These are phyloP conservation scores for Stenotaenia linearis DNA, from an alignment of 2,888 invertebrate species.

Conservation along the genomic window DNA sequence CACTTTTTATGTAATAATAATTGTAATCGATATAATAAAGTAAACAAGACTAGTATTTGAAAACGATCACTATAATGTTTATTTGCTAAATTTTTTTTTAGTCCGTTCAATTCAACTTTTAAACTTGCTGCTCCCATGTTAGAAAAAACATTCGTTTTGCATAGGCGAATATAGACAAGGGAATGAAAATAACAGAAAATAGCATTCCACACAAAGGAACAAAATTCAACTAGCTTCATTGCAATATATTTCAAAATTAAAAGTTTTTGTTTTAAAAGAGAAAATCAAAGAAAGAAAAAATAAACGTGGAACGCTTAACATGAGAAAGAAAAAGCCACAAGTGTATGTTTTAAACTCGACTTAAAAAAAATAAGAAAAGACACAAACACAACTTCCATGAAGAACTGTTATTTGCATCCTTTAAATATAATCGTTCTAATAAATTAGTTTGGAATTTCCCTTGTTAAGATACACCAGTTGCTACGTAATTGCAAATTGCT, in stretches of 20 bases:
- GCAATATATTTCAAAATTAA: background rate
- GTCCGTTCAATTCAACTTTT: background rate
- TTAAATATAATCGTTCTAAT: background rate
- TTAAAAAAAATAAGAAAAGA: background rate
- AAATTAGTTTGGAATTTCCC: background rate
- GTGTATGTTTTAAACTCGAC: background rate
- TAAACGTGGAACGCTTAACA: background rate
- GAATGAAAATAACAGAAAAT: background rate
- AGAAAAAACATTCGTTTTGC: background rate
- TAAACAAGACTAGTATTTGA: background rate
- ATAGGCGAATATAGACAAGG: background rate
- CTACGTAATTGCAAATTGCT: background rate
- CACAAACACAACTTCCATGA: background rate
- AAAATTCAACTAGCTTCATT: background rate
- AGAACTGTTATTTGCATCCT: background rate
- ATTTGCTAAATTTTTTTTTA: background rate
- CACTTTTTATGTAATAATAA: background rate
- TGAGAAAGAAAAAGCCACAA: background rate
- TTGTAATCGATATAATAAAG: background rate
- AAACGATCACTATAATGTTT: background rate
- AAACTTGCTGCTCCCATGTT: background rate
- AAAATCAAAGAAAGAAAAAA: background rate
- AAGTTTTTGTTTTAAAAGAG: no score
- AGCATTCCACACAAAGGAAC: background rate
- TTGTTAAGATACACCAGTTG: background rate